A percentile compares a stretch with the other conserved stretches of the same genome.
Conservation (phyloP, 2,113 vertebrate genomes). For the Shinisaurus crocodilurus region DNA sequence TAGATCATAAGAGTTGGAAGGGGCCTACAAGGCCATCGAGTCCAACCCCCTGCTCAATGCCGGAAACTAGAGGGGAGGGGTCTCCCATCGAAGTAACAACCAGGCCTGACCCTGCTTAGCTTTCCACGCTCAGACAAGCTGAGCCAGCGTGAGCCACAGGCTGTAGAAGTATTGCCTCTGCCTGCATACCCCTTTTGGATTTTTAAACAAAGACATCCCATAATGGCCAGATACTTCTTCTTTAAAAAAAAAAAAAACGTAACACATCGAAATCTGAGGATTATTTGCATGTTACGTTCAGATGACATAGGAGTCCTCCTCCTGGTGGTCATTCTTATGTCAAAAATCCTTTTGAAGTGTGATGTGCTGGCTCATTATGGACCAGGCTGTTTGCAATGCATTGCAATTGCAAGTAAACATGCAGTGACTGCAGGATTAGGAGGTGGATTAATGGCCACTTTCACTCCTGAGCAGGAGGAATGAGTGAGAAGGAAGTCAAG, state of each 20-base stretch:
- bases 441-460: background rate
- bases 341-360: background rate
- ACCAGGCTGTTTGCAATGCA: background rate
- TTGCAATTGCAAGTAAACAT: background rate
- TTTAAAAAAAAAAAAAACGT: background rate
- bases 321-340: background rate
- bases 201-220: background rate
- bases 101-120: too few species aligned
- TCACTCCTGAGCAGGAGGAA: too few species aligned
- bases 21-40: too few species aligned
- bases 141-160: too few species aligned
- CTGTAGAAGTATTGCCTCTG: background rate
- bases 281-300: background rate
- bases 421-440: background rate
- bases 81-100: too few species aligned
- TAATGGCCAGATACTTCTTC: too few species aligned
- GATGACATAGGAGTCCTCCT: background rate
- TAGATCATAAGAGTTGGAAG: too few species aligned
- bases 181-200: background rate
- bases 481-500: too few species aligned
- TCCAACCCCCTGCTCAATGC: too few species aligned
- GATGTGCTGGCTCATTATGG: background rate
- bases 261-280: background rate
- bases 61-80: too few species aligned
- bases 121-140: too few species aligned